Evolutionary conservation across 2,888 invertebrate genomes (phyloP).

Genomic region (Bimastos eiseni): DNA sequence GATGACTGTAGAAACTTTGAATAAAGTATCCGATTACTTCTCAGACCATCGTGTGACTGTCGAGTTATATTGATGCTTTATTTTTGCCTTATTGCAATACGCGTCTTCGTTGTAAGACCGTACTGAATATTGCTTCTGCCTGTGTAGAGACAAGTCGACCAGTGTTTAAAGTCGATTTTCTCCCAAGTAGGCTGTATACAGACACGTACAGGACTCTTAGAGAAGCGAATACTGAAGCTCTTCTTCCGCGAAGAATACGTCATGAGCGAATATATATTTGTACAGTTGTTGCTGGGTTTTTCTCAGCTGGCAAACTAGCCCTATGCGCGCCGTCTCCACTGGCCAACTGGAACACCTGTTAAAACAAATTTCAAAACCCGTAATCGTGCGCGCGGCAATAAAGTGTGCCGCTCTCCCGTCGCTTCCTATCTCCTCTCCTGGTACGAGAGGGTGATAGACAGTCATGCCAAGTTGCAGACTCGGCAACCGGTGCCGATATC

Average conservation of each 20-base stretch:
- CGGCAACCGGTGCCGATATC: constrained; percentile 19
- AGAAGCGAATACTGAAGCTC: background rate
- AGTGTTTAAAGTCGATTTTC: background rate
- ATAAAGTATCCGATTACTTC: background rate
- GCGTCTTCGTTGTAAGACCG: background rate
- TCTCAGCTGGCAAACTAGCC: constrained; percentile 18
- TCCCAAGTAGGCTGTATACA: background rate
- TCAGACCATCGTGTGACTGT: background rate
- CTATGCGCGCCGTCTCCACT: background rate
- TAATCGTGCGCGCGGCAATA: constrained; percentile 23
- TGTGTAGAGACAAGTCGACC: background rate
- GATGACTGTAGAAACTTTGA: background rate
- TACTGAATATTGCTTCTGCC: background rate
- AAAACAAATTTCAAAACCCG: constrained; percentile 25
- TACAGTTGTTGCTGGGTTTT: constrained; percentile 23
- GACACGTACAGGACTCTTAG: background rate
- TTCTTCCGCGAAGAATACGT: constrained; percentile 1
- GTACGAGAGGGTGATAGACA: constrained; percentile 22
- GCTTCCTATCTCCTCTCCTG: constrained; percentile 18
- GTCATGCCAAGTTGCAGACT: constrained; percentile 8
- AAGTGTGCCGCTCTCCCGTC: background rate
- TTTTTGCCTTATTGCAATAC: background rate
- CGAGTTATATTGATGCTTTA: background rate
- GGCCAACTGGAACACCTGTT: constrained; percentile 20
- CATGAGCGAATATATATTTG: background rate